Conservation (phyloP, 2,888 invertebrate genomes). For the Danaus chrysippus region DNA sequence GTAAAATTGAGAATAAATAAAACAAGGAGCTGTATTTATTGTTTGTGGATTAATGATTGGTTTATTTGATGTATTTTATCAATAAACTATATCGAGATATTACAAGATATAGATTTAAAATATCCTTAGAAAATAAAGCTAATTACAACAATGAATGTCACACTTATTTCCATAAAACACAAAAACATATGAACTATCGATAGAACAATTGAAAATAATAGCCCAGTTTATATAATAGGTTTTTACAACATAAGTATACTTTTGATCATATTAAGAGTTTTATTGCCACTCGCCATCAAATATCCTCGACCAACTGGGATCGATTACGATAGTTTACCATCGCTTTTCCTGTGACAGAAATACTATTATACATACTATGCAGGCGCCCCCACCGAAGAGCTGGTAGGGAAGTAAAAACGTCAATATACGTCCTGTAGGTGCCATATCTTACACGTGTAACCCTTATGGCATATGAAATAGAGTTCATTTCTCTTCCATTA, state of each 20-base stretch:
- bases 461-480: neutral
- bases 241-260: neutral
- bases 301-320: neutral
- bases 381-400: conserved; percentile 1
- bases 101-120: too few relatives aligned
- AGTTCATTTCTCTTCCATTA: neutral
- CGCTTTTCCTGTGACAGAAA: neutral
- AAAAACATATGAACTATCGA: too few relatives aligned
- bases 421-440: conserved; percentile 4
- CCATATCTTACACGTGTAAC: neutral
- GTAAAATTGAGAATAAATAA: too few relatives aligned
- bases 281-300: neutral
- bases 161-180: too few relatives aligned
- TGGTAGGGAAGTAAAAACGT: conserved; percentile 4
- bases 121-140: too few relatives aligned
- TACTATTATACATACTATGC: conserved; percentile 1
- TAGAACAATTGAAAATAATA: too few relatives aligned
- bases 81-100: too few relatives aligned
- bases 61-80: too few relatives aligned
- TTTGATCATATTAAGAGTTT: neutral
- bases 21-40: too few relatives aligned
- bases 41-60: too few relatives aligned
- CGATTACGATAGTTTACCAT: conserved; percentile 3
- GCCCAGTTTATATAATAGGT: neutral
- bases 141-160: too few relatives aligned